These are phyloP conservation scores for Temnopleurus reevesii DNA, from an alignment of 53 echinoderm and acorn worm genomes.

Conservation along the genomic window DNA sequence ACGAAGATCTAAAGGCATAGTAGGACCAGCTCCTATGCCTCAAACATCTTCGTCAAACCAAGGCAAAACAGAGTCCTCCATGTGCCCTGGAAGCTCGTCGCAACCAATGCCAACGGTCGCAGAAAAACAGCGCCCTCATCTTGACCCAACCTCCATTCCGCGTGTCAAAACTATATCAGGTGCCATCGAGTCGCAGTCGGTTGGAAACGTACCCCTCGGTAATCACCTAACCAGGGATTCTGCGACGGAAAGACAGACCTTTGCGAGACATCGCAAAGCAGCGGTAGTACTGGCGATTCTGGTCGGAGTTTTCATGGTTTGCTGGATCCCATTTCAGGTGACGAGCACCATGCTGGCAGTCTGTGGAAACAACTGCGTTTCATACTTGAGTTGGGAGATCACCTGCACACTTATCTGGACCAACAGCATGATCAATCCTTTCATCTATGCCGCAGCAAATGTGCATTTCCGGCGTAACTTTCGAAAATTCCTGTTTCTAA, in stretches of 20 bases:
- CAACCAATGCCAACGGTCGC: background rate
- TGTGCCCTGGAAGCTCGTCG: too few relatives aligned
- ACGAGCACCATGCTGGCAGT: background rate
- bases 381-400: conserved; percentile 57
- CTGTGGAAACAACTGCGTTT: conserved; percentile 7
- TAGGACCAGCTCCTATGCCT: too few relatives aligned
- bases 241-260: background rate
- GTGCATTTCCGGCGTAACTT: conserved; percentile 69
- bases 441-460: conserved; percentile 77
- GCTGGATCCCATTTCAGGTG: conserved; percentile 53
- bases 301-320: conserved; percentile 37
- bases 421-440: conserved; percentile 73
- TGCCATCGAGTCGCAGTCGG: too few relatives aligned
- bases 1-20: conserved; percentile 43
- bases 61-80: too few relatives aligned
- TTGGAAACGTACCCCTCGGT: background rate
- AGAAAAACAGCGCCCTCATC: background rate
- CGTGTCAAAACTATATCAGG: background rate
- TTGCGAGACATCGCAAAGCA: conserved; percentile 52
- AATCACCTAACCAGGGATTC: background rate
- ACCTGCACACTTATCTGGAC: conserved; percentile 65
- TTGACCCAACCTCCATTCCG: background rate
- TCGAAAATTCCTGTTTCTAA: background rate
- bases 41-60: too few relatives aligned
- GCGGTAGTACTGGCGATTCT: conserved; percentile 27